These are phyloP conservation scores for Heliopora coerulea DNA, from an alignment of 92 coral and sea anemone species.

Conservation along the genomic window DNA sequence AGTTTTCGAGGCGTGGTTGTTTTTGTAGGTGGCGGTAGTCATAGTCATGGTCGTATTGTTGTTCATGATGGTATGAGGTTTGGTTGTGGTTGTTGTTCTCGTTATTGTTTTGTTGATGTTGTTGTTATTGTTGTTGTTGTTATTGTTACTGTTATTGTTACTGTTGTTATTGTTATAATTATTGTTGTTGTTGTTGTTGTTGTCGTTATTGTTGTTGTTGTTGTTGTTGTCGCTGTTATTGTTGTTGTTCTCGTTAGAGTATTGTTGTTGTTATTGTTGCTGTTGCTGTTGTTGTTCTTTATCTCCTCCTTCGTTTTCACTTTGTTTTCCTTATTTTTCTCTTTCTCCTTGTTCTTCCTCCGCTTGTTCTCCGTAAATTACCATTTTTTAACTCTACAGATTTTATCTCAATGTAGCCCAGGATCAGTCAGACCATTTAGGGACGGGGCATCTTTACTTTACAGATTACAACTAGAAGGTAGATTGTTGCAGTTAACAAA, in stretches of 20 bases:
- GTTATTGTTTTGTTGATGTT: background rate
- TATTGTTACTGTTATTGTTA: background rate
- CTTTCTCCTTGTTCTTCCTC: no score
- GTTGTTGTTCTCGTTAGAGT: no score
- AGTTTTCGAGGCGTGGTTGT: background rate
- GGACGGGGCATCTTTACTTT: conserved; percentile 63
- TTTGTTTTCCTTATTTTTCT: no score
- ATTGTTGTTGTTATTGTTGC: no score
- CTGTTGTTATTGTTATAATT: background rate
- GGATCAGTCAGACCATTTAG: conserved; percentile 34
- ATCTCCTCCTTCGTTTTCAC: no score
- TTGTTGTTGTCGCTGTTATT: no score
- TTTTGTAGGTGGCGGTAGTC: background rate
- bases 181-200: background rate
- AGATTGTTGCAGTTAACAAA: background rate
- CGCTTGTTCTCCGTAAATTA: no score
- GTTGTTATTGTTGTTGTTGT: background rate
- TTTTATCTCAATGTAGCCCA: conserved; percentile 43
- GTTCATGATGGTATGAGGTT: background rate
- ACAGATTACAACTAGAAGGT: conserved; percentile 72
- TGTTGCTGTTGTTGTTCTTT: background rate
- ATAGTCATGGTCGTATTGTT: background rate
- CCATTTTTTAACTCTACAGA: conserved; percentile 34
- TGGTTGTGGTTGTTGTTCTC: background rate
- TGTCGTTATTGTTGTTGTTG: no score